Evolutionary conservation across 1,140 invertebrate species (phyloP).

Genomic region (Listronotus oregonensis): DNA sequence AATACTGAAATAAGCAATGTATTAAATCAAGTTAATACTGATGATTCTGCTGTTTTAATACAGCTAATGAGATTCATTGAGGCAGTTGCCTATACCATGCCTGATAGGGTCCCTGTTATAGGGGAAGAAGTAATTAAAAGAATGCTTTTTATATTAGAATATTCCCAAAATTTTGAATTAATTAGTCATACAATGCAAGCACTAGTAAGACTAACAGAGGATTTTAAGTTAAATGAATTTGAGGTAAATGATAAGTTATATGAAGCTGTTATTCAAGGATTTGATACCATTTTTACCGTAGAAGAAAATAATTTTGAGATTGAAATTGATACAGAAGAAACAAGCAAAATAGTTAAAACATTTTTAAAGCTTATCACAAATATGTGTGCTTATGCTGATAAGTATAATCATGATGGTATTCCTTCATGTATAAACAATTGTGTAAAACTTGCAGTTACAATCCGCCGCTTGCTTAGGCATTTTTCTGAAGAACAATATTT

Average conservation of each 20-base stretch:
- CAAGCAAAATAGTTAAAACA: constrained; percentile 29
- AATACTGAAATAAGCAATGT: constrained; percentile 53
- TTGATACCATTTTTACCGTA: constrained; percentile 22
- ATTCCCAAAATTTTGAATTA: constrained; percentile 68
- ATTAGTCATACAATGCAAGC: constrained; percentile 58
- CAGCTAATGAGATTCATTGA: constrained; percentile 71
- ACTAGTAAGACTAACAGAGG: constrained; percentile 43
- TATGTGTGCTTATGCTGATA: constrained; percentile 39
- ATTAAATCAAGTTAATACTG: constrained; percentile 62
- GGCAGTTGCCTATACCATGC: constrained; percentile 51
- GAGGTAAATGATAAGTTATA: constrained; percentile 33
- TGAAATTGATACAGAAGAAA: constrained; percentile 28
- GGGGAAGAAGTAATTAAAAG: constrained; percentile 60
- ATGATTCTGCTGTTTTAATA: constrained; percentile 67
- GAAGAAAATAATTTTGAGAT: constrained; percentile 30
- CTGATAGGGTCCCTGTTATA: constrained; percentile 56
- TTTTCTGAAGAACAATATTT: constrained; percentile 39
- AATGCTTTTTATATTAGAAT: constrained; percentile 68
- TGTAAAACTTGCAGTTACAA: constrained; percentile 17
- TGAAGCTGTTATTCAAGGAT: constrained; percentile 32
- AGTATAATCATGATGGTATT: constrained; percentile 30
- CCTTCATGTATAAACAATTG: constrained; percentile 6
- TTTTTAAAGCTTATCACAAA: constrained; percentile 42
- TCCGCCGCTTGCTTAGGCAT: constrained; percentile 36
- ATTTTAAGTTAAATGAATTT: constrained; percentile 41